Conservation (phyloP, 2,797 vertebrate species). For the Phataginus tricuspis region DNA sequence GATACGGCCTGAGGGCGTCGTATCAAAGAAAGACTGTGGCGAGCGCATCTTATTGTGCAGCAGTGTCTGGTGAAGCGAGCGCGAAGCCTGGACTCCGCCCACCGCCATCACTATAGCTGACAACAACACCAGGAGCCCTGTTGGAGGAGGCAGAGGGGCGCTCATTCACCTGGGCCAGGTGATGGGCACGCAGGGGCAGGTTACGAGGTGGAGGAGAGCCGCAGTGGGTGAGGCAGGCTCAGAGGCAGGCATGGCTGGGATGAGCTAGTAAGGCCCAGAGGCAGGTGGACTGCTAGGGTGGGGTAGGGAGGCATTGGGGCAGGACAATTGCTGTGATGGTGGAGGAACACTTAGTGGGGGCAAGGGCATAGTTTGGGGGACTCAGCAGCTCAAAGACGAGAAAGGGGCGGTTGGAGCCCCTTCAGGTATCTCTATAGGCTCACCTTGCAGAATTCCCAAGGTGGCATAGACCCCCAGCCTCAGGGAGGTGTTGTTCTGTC, state of each 20-base stretch:
- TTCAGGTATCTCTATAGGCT: conserved; percentile 17
- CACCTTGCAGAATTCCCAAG: conserved; percentile 95
- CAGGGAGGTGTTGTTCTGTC: conserved; percentile 84
- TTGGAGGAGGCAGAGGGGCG: neutral
- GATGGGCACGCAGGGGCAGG: fast-evolving
- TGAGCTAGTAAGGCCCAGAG: neutral
- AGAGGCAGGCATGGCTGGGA: neutral
- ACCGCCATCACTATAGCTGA: conserved; percentile 92
- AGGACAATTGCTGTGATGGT: neutral
- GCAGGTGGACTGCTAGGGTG: neutral
- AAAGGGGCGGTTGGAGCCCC: neutral
- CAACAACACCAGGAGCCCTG: conserved; percentile 93
- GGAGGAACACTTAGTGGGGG: neutral
- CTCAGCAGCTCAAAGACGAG: neutral
- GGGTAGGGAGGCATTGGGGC: neutral
- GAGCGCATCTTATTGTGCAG: conserved; percentile 95
- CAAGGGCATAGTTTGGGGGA: neutral
- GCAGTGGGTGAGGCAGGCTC: neutral
- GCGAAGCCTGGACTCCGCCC: conserved; percentile 92
- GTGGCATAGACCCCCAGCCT: conserved; percentile 94
- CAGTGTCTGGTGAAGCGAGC: conserved; percentile 89
- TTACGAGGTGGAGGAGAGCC: neutral
- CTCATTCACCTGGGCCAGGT: neutral
- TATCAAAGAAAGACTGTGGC: conserved; percentile 97
- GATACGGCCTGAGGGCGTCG: conserved; percentile 95